phyloP scores from a whole-genome alignment of 2,888 invertebrate genomes.

The Hyposoter dolosus region DNA sequence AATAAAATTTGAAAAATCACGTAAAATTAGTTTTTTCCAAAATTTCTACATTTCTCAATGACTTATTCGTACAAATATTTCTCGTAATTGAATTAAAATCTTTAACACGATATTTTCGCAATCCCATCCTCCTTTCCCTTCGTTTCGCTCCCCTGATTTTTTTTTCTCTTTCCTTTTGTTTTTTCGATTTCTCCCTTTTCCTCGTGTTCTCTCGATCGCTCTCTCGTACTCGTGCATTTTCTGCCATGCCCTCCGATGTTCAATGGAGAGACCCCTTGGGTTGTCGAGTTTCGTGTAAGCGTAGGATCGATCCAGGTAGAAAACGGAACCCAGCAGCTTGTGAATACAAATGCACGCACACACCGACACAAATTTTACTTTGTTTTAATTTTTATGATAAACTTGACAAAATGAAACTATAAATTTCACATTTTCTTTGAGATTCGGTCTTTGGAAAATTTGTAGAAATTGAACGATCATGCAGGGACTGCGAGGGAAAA shows the following conservation, averaged over 20 bases:
- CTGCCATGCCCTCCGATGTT: constrained; percentile 60
- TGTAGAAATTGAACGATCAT: too few species aligned
- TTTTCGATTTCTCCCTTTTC: constrained; percentile 8
- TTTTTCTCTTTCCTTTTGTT: too few species aligned
- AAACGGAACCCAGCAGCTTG: constrained; percentile 65
- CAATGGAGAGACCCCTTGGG: constrained; percentile 63
- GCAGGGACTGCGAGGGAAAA: too few species aligned
- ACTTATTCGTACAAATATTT: background rate
- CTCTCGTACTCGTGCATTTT: constrained; percentile 18
- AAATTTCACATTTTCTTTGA: background rate
- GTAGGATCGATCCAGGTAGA: constrained; percentile 68
- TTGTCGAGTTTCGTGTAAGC: constrained; percentile 68
- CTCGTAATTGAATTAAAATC: background rate
- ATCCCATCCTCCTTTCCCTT: constrained; percentile 20
- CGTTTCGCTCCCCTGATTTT: background rate
- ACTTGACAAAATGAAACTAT: constrained; percentile 25
- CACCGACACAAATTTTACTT: background rate
- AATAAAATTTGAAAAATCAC: too few species aligned
- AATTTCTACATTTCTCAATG: constrained; percentile 21
- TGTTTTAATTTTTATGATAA: constrained; percentile 9
- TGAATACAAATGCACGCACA: background rate
- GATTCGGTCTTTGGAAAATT: too few species aligned
- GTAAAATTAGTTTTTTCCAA: background rate
- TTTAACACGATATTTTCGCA: constrained; percentile 15
- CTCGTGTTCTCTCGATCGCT: constrained; percentile 28